A percentile compares a stretch with the other conserved stretches of the same genome.
Evolutionary conservation across 2,888 invertebrate species (phyloP).

Genomic region (Sinelater perroti): DNA sequence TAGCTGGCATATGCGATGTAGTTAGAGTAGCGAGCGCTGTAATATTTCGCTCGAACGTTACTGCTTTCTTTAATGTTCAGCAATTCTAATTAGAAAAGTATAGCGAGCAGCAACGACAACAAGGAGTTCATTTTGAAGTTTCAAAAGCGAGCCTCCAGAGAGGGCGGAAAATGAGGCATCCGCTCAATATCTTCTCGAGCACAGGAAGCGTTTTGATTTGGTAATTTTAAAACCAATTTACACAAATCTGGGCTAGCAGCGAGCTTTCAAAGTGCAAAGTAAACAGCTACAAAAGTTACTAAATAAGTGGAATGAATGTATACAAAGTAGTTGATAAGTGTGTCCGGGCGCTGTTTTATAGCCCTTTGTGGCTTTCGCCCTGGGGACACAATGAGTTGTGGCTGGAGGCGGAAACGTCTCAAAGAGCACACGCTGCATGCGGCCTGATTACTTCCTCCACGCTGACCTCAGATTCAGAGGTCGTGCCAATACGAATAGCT

Average conservation of each 20-base stretch:
- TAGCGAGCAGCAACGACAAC: too few species aligned
- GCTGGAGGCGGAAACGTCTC: constrained; percentile 49
- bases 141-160: background rate
- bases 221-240: constrained; percentile 27
- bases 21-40: background rate
- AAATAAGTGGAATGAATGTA: constrained; percentile 37
- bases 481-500: constrained; percentile 24
- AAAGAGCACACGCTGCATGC: constrained; percentile 51
- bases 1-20: too few species aligned
- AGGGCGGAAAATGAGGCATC: constrained; percentile 13
- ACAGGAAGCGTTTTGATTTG: constrained; percentile 24
- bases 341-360: constrained; percentile 50
- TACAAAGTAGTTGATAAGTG: constrained; percentile 45
- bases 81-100: background rate
- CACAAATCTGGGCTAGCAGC: constrained; percentile 17
- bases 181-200: background rate
- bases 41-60: background rate
- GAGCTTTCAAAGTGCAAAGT: constrained; percentile 31
- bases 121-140: constrained; percentile 1
- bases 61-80: constrained; percentile 3
- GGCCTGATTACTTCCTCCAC: constrained; percentile 51
- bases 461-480: constrained; percentile 38
- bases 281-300: constrained; percentile 34
- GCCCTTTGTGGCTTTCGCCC: constrained; percentile 46
- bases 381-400: constrained; percentile 44